Evolutionary conservation across 2,113 vertebrate genomes (phyloP).

Genomic region (Columba livia): DNA sequence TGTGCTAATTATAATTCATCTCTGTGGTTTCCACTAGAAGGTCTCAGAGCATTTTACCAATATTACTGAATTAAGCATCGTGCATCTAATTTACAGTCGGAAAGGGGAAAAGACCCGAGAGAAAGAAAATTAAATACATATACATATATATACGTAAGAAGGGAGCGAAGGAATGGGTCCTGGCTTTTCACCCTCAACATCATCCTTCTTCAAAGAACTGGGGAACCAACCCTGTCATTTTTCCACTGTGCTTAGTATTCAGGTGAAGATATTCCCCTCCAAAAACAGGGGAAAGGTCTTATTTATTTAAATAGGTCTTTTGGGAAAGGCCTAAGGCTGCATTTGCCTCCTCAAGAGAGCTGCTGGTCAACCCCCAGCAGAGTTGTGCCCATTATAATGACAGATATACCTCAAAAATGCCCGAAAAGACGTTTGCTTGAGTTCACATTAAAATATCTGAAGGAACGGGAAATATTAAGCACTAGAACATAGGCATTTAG

Average conservation of each 20-base stretch:
- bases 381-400: not conserved
- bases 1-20: constrained; percentile 52
- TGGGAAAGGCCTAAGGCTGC: not conserved
- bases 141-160: not conserved
- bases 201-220: not conserved
- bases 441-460: rapidly evolving
- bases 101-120: not conserved
- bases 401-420: not conserved
- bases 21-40: not conserved
- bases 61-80: not conserved
- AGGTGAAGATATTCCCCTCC: not conserved
- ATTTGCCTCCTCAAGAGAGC: not conserved
- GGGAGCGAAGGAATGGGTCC: not conserved
- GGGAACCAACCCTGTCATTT: not conserved
- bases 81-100: not conserved
- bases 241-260: not conserved
- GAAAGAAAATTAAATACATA: not conserved
- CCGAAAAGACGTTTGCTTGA: not conserved
- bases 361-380: not conserved
- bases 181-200: not conserved
- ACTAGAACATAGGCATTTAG: not conserved
- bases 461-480: not conserved
- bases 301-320: not conserved
- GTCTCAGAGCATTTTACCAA: not conserved
- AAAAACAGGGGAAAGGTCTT: not conserved